Base-by-base conservation (phyloP, 2,113 vertebrate genomes). In the Salvelinus namaycush region DNA sequence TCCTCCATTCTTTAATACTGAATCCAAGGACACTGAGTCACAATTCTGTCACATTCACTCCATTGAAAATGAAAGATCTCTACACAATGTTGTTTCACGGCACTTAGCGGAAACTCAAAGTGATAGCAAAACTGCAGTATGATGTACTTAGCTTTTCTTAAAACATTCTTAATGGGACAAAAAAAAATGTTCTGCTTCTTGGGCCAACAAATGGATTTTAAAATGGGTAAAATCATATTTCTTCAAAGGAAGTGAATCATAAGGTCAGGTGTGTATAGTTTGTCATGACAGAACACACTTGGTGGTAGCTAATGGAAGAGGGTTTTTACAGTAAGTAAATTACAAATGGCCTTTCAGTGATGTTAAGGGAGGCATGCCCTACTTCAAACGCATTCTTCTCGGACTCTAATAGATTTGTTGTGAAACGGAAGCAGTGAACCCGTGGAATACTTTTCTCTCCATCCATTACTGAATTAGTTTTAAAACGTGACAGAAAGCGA, bases 381-480 rank as follows among this genome's bases (percentile, higher is more conserved):
- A 3, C 12, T 16, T 54, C 51, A 54, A 54, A 18, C 16, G 0
- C 51, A 16, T 14, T 54, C 16, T 44, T 44, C 39, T 54, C 14
- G 3, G 16, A 4, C 51, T 18, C 18, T 1, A 54, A 54, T 54
- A 51, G 51, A 54, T 54, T 54, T 54, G 51, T 54, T 54, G 18
- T 54, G 51, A 54, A 8, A n/a, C 9, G 22, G n/a, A 22, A 57
- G 66, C 69, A 68, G 76, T 67, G 76, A 85, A 83, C 81, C 69
- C 64, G 51, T 66, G 74, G 77, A 81, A 71, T 75, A 67, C 49
- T 9, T 83, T 83, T 77, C 69, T 83, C 83, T 84, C 84, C 80
- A 77, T 83, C 83, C 80, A 79, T 83, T 83, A 84, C 73, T 79
- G 79, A 86, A 81, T 78, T 24, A 87, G 87, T 86, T 84, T 87